Conservation (phyloP, 2,888 invertebrate species). For the Caenorhabditis japonica region DNA sequence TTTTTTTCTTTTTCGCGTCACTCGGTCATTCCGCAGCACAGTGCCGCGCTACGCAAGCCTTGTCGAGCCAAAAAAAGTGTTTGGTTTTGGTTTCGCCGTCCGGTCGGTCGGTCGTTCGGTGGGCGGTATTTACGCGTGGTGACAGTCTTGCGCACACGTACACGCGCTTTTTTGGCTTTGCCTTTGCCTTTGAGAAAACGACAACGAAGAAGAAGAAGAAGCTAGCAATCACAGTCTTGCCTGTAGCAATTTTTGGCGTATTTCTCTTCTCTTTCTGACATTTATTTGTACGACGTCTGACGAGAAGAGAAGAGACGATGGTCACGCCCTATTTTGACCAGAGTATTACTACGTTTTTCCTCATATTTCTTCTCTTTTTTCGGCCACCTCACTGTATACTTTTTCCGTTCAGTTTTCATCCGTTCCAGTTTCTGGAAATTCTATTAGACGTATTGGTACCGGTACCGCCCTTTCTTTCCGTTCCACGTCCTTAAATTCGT, state of each 20-base stretch:
- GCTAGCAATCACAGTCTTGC: no score
- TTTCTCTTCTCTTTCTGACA: constrained; percentile 16
- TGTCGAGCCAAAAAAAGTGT: constrained; percentile 12
- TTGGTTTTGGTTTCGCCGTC: constrained; percentile 26
- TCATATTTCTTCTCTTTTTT: background rate
- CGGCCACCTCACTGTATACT: no score
- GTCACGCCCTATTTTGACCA: background rate
- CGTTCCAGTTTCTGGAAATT: background rate
- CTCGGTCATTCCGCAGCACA: no score
- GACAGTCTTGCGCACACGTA: constrained; percentile 16
- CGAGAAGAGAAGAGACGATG: background rate
- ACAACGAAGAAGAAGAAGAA: no score
- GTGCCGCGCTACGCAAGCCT: no score
- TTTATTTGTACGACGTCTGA: no score
- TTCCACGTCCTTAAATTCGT: background rate
- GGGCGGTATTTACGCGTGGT: constrained; percentile 15
- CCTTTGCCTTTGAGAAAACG: no score
- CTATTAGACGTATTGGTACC: background rate
- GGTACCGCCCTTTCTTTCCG: no score
- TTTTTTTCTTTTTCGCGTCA: background rate
- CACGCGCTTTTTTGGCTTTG: no score
- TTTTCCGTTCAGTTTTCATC: no score
- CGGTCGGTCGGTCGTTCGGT: constrained; percentile 4
- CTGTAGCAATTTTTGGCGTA: no score
- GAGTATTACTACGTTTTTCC: constrained; percentile 1